A percentile compares a stretch with the other conserved stretches of the same genome.
phyloP scores from a whole-genome alignment of 2,113 vertebrate genomes.

The Pedetes capensis region DNA sequence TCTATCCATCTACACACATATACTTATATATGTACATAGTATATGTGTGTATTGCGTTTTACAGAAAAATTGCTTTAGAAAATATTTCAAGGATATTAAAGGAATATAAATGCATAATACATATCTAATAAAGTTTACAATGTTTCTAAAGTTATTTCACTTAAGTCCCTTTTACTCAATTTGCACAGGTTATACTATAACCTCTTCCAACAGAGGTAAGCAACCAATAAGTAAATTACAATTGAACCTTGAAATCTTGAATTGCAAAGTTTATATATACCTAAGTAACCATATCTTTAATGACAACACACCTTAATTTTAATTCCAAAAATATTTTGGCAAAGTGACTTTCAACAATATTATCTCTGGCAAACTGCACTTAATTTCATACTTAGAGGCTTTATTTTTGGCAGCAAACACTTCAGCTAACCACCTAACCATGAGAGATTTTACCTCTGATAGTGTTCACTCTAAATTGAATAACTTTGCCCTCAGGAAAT shows the following conservation, averaged over 20 bases:
- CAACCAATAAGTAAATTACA: neutral
- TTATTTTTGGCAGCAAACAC: neutral
- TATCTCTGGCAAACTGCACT: conserved; percentile 45
- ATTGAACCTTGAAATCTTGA: conserved; percentile 2
- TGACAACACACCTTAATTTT: conserved; percentile 45
- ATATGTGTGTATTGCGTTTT: neutral
- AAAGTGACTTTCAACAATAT: conserved; percentile 47
- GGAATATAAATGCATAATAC: neutral
- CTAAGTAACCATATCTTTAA: neutral
- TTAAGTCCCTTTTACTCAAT: neutral
- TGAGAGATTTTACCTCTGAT: neutral
- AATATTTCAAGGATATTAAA: neutral
- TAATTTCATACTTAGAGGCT: conserved; percentile 1
- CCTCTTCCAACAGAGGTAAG: neutral
- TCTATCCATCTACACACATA: neutral
- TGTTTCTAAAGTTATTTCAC: neutral
- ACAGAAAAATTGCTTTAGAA: neutral
- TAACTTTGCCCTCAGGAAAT: neutral
- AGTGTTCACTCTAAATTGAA: conserved; percentile 1
- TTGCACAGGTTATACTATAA: neutral
- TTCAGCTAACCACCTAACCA: neutral
- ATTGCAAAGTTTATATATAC: neutral
- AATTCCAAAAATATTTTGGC: conserved; percentile 53
- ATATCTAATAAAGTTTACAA: neutral
- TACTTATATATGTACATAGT: neutral